A percentile compares a stretch with the other conserved stretches of the same genome.
phyloP scores from a whole-genome alignment of 2,113 vertebrate genomes.

The human (Homo sapiens) region DNA sequence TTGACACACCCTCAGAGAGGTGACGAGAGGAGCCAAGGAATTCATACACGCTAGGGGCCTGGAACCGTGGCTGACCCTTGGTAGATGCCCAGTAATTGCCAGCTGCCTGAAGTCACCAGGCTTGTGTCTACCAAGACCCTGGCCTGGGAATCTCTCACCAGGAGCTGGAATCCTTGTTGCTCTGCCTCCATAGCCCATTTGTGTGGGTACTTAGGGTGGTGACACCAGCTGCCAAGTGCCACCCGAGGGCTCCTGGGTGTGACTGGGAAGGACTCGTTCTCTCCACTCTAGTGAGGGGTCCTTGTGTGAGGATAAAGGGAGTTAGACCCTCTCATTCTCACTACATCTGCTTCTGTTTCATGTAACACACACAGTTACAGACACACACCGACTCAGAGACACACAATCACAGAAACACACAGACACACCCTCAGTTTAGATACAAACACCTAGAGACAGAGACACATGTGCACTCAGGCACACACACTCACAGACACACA shows the following conservation, averaged over 20 bases:
- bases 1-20: background rate
- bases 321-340: background rate
- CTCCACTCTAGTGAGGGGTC: background rate
- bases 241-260: background rate
- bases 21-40: background rate
- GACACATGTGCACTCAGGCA: background rate
- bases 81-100: background rate
- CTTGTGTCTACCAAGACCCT: background rate
- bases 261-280: background rate
- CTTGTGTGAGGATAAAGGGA: background rate
- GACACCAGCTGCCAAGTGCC: background rate
- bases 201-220: background rate
- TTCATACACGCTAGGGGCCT: fast-evolving
- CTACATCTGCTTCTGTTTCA: background rate
- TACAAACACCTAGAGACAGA: background rate
- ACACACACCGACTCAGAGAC: background rate
- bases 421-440: background rate
- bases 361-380: background rate
- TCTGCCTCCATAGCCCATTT: too few species aligned
- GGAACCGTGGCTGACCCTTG: background rate
- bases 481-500: background rate
- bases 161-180: too few species aligned
- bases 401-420: background rate
- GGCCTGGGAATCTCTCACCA: too few species aligned
- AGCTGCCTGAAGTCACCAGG: background rate